phyloP scores from a whole-genome alignment of 2,888 invertebrate genomes.

The Lathronympha strigana region DNA sequence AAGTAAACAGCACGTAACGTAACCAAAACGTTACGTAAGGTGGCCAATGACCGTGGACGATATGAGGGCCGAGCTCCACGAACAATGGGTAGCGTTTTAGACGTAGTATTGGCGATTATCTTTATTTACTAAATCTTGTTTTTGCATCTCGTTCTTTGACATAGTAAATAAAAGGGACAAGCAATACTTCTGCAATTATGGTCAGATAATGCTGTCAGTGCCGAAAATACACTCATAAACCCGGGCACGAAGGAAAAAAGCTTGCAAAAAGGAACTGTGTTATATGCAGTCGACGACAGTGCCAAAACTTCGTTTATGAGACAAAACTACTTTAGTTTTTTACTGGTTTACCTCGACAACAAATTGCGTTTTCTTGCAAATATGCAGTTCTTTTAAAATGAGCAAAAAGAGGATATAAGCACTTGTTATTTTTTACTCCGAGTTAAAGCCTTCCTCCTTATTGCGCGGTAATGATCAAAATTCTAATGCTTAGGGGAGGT shows the following conservation, averaged over 20 bases:
- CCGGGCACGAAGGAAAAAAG: no score
- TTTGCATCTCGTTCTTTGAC: not conserved
- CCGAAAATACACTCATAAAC: no score
- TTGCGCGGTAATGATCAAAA: not conserved
- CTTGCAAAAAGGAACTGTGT: no score
- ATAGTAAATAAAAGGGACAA: no score
- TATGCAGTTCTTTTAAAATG: not conserved
- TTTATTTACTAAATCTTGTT: not conserved
- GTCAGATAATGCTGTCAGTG: no score
- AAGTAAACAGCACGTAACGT: constrained; percentile 40
- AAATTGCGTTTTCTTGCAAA: not conserved
- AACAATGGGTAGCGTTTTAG: constrained; percentile 14
- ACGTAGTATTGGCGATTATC: not conserved
- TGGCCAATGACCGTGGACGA: constrained; percentile 40
- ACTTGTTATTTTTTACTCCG: not conserved
- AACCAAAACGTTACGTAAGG: constrained; percentile 31
- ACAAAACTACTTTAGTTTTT: not conserved
- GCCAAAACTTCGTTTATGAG: not conserved
- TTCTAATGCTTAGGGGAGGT: no score
- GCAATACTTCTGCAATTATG: no score
- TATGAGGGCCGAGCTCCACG: constrained; percentile 7
- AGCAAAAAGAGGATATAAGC: no score
- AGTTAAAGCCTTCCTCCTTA: not conserved
- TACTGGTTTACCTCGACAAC: not conserved
- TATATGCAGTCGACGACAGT: no score